Conservation (phyloP, 2,113 vertebrate species). For the Lichenostomus cassidix region DNA sequence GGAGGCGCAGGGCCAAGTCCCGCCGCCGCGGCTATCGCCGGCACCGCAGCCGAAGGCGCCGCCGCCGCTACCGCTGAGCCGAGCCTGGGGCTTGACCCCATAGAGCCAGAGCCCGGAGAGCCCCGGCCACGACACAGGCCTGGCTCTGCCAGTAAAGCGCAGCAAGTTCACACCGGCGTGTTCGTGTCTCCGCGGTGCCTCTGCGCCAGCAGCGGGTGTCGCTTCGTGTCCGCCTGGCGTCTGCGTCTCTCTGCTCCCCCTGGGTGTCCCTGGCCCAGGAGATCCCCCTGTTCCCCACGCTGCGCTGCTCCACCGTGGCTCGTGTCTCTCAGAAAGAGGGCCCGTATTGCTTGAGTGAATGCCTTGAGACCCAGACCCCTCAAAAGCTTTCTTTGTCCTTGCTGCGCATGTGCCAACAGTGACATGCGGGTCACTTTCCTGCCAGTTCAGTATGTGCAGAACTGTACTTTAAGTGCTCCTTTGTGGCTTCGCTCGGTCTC, state of each 20-base stretch:
- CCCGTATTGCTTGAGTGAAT: not conserved
- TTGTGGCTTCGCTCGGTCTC: too few relatives aligned
- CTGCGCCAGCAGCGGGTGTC: not conserved
- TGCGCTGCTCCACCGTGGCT: not conserved
- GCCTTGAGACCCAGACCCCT: not conserved
- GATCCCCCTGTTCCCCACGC: rapidly evolving
- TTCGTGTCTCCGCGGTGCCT: not conserved
- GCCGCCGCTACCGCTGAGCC: not conserved
- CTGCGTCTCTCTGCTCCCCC: not conserved
- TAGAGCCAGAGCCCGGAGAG: not conserved
- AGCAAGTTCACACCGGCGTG: not conserved
- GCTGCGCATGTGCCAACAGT: not conserved
- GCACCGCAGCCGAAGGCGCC: not conserved
- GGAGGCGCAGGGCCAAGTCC: not conserved
- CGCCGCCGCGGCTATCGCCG: not conserved
- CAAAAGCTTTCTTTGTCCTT: not conserved
- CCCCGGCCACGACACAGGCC: not conserved
- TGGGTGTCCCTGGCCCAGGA: not conserved
- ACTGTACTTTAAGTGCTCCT: not conserved
- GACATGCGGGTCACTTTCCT: not conserved
- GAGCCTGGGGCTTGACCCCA: not conserved
- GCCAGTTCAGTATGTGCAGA: not conserved
- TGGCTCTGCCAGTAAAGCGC: not conserved
- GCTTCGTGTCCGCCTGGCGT: not conserved
- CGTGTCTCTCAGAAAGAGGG: not conserved